phyloP scores from a whole-genome alignment of 37 sponge, comb jelly and placozoan species.

The Chondrilla cf. caribensis region DNA sequence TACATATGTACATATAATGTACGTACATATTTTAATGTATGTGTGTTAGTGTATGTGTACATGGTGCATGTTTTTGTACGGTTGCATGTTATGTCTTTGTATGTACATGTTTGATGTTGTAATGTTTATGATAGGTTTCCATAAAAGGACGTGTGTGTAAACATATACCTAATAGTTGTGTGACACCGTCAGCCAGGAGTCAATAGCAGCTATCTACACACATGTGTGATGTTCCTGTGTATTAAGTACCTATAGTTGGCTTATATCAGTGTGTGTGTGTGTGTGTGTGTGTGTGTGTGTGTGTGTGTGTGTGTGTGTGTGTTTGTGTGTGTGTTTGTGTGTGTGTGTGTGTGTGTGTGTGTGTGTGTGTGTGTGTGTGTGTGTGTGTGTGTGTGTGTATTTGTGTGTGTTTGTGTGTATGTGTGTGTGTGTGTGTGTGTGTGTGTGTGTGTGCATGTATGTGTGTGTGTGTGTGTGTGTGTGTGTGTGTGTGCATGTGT shows the following conservation, averaged over 20 bases:
- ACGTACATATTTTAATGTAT: not conserved
- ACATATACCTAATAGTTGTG: no score
- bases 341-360: no score
- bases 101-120: not conserved
- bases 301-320: no score
- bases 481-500: constrained; percentile 19
- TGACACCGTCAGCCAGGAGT: no score
- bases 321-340: no score
- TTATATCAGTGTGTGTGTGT: no score
- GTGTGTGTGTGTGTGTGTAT: not conserved
- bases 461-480: constrained; percentile 17
- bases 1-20: not conserved
- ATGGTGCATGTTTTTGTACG: not conserved
- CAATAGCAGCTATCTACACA: no score
- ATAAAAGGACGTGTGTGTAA: no score
- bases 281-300: no score
- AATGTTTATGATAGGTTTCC: not conserved
- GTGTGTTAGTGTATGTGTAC: not conserved
- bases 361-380: no score
- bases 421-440: not conserved
- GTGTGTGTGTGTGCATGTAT: constrained; percentile 20
- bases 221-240: no score
- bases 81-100: not conserved
- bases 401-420: not conserved
- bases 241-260: no score